Conservation (phyloP, 2,888 invertebrate genomes). For the Hipparchia sbordonii region DNA sequence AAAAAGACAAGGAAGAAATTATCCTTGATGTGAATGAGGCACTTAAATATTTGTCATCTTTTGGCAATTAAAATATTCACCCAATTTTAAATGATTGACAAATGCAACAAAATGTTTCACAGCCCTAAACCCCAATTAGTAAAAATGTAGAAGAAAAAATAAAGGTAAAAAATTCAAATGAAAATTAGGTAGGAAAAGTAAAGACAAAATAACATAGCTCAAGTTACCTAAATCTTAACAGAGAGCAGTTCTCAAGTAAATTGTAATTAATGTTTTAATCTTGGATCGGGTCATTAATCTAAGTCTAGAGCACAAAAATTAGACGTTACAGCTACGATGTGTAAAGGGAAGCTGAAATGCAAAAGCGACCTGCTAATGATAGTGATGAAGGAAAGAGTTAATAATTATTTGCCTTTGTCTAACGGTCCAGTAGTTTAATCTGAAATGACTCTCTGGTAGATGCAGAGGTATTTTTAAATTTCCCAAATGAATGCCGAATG, state of each 20-base stretch:
- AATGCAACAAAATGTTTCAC: background rate
- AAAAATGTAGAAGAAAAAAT: background rate
- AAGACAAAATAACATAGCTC: slow-evolving; percentile 1
- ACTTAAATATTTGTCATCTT: background rate
- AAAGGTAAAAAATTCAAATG: background rate
- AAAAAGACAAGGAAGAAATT: background rate
- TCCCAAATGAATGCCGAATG: background rate
- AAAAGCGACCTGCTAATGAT: slow-evolving; percentile 32
- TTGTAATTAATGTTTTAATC: slow-evolving; percentile 25
- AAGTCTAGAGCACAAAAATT: slow-evolving; percentile 20
- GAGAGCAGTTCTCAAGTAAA: slow-evolving; percentile 16
- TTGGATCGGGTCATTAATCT: slow-evolving; percentile 8
- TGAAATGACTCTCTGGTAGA: background rate
- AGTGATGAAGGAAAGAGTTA: slow-evolving; percentile 33
- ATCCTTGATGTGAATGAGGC: no score
- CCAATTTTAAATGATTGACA: background rate
- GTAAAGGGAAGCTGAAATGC: slow-evolving; percentile 25
- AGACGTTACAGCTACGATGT: slow-evolving; percentile 12
- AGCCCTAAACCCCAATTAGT: background rate
- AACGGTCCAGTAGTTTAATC: slow-evolving; percentile 25
- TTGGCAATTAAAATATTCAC: background rate
- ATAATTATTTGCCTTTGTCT: slow-evolving; percentile 33
- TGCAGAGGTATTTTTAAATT: background rate
- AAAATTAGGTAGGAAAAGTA: background rate
- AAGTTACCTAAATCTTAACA: slow-evolving; percentile 1